Base-by-base conservation (phyloP, 2,888 invertebrate genomes). In the Notodonta dromedarius region DNA sequence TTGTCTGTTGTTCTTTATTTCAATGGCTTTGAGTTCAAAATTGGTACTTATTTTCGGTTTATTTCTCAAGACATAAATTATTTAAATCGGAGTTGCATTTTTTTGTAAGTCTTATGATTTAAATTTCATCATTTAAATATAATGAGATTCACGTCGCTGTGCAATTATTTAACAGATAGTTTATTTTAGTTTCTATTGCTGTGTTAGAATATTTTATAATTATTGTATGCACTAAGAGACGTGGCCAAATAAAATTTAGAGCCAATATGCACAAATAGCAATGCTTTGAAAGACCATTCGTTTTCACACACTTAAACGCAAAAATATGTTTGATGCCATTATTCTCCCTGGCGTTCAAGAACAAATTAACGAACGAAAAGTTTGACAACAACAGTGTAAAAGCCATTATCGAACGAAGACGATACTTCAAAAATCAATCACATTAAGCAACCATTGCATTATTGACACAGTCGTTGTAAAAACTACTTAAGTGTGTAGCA, bases 1-100 rank as follows among this genome's bases (percentile, higher is more conserved):
- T 61, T 60, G 55, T 56, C 54, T 53, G 57, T 58, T 57, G 50
- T 39, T 40, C 64, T 67, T 66, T 74, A 67, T 69, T 40, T 14
- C 56, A 64, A 56, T 52, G 61, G 54, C 52, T 58, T 71, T 74
- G 63, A 62, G 69, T 65, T 63, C 32, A 65, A 7, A 62, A 32
- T 71, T 24, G 35, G 48, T 48, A 53, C 13, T 24, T 24, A 24
- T 50, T 56, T 54, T 8, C 12, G 52, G 44, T 48, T 40, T 50
- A 67, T 55, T 66, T 59, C 65, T 63, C 61, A 58, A 63, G 57
- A 65, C 72, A 66, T 46, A 65, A 74, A 61, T 62, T 46, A 64
- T 63, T 65, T 48, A 65, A 65, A 72, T 70, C 54, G 61, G 46
- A 59, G 61, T 58, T 54, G 59, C 58, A 70, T 66, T 32, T 32